phyloP scores from a whole-genome alignment of 2,797 vertebrate genomes.

The Hipposideros larvatus region DNA sequence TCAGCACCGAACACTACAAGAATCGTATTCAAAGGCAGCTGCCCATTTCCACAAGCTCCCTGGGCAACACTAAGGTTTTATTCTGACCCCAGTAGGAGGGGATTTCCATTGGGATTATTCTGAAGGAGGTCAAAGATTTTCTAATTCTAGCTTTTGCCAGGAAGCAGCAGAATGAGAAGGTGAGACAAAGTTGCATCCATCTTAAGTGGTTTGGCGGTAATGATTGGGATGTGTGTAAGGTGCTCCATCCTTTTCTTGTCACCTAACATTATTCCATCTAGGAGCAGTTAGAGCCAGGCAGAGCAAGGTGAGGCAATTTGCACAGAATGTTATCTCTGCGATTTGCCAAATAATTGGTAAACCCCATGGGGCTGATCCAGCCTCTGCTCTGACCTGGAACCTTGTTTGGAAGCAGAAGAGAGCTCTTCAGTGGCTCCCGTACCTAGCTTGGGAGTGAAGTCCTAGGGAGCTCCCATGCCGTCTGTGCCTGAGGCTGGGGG shows the following conservation, averaged over 20 bases:
- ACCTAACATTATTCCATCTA: constrained; percentile 57
- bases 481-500: not conserved
- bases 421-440: not conserved
- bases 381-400: not conserved
- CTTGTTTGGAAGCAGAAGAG: not conserved
- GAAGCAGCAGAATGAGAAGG: constrained; percentile 45
- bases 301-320: constrained; percentile 78
- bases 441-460: not conserved
- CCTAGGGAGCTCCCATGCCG: not conserved
- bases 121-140: not conserved
- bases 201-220: not conserved
- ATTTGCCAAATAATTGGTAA: constrained; percentile 65
- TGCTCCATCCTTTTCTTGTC: constrained; percentile 23
- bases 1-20: not conserved
- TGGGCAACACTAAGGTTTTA: not conserved
- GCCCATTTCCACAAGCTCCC: not conserved
- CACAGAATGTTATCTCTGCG: constrained; percentile 69
- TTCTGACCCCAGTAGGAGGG: not conserved
- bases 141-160: not conserved
- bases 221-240: constrained; percentile 34
- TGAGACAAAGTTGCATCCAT: not conserved
- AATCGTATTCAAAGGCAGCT: not conserved
- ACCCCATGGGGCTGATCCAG: not conserved
- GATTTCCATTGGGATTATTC: not conserved
- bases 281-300: constrained; percentile 55